phyloP scores from a whole-genome alignment of 1,140 invertebrate species.

The Coenobita brevimanus region DNA sequence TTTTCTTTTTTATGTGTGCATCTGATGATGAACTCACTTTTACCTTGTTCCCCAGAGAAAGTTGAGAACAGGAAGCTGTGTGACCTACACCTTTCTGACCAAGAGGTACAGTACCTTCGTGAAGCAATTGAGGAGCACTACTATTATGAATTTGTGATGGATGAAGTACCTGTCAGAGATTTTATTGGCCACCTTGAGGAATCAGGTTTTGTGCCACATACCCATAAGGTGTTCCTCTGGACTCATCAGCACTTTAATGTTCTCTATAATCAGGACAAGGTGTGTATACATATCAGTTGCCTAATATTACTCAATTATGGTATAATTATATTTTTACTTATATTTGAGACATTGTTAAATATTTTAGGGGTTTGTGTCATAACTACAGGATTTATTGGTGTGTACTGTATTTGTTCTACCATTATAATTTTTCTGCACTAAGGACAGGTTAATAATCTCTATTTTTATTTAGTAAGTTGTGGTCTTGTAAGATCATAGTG shows the following conservation, averaged over 20 bases:
- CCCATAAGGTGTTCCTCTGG: constrained; percentile 76
- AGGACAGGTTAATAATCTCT: too few species aligned
- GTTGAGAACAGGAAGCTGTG: constrained; percentile 74
- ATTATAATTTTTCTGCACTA: too few species aligned
- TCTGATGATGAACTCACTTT: too few species aligned
- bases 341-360: too few species aligned
- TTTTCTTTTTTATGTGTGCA: too few species aligned
- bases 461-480: too few species aligned
- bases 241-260: constrained; percentile 76
- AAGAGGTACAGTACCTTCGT: constrained; percentile 73
- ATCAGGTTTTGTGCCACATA: constrained; percentile 76
- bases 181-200: constrained; percentile 77
- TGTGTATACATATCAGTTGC: constrained; percentile 54
- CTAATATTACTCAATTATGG: too few species aligned
- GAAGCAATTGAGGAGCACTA: constrained; percentile 77
- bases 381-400: too few species aligned
- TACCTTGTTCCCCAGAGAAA: constrained; percentile 66
- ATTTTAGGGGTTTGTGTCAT: too few species aligned
- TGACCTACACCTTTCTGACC: constrained; percentile 72
- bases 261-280: constrained; percentile 75
- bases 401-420: too few species aligned
- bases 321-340: too few species aligned
- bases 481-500: too few species aligned
- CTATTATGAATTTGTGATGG: constrained; percentile 78
- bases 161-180: constrained; percentile 76